Conservation (phyloP, 2,888 invertebrate species). For the Lasioglossum malachurum region DNA sequence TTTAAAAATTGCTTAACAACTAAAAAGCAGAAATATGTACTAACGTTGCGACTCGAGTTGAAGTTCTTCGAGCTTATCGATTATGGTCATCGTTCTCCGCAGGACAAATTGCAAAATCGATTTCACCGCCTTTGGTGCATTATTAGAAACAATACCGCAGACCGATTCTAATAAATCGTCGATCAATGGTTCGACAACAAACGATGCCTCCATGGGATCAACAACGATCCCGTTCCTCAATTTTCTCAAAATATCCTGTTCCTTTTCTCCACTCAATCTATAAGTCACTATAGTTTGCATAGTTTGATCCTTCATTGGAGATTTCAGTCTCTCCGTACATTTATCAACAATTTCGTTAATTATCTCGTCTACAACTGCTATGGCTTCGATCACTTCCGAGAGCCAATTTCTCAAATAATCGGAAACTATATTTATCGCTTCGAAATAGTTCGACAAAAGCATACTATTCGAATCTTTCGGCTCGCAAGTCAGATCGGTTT, state of each 20-base stretch:
- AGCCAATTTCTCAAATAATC: slow-evolving; percentile 63
- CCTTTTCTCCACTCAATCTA: slow-evolving; percentile 47
- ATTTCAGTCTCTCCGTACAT: slow-evolving; percentile 56
- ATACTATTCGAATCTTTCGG: slow-evolving; percentile 71
- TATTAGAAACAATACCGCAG: slow-evolving; percentile 33
- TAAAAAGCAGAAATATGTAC: slow-evolving; percentile 17
- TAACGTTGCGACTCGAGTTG: slow-evolving; percentile 55
- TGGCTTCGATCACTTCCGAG: slow-evolving; percentile 49
- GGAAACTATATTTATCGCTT: slow-evolving; percentile 50
- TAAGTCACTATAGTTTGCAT: slow-evolving; percentile 69
- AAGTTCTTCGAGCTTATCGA: slow-evolving; percentile 55
- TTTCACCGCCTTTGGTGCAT: slow-evolving; percentile 40
- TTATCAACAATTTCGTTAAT: slow-evolving; percentile 68
- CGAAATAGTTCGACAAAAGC: slow-evolving; percentile 63
- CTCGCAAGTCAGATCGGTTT: slow-evolving; percentile 72
- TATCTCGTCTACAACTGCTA: slow-evolving; percentile 53
- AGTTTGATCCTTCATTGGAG: slow-evolving; percentile 56
- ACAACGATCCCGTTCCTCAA: slow-evolving; percentile 56
- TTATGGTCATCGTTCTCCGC: slow-evolving; percentile 42
- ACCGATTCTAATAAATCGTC: slow-evolving; percentile 49
- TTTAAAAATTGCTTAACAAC: neutral
- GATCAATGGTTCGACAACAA: slow-evolving; percentile 60
- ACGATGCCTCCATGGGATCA: slow-evolving; percentile 67
- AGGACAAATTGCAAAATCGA: slow-evolving; percentile 48
- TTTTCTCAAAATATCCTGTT: slow-evolving; percentile 69